Base-by-base conservation (phyloP, 2,888 invertebrate species). In the Napeogenes sylphis region DNA sequence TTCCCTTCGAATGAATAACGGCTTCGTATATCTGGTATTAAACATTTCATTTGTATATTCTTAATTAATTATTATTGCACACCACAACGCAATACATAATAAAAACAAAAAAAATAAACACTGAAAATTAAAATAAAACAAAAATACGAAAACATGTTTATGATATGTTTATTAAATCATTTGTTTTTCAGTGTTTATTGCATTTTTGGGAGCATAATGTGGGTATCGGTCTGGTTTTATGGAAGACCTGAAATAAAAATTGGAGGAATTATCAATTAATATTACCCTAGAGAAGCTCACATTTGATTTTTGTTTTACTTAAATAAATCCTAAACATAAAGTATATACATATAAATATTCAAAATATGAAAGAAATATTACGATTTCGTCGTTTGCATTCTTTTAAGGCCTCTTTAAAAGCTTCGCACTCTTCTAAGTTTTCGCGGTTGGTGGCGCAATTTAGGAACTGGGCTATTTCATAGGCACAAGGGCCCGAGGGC, bases 381-480 rank as follows among this genome's bases (percentile, higher is more conserved):
- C 96, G 93, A 85, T 96, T 92, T 70, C 94, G 91, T 71, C 92
- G 81, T 86, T 97, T 97, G 94, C 99, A 99, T 80, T 98, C 96
- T 77, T 95, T 94, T 65, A 99, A 92, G 42, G 98, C 98, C 80
- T 99, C 98, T 79, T 97, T 99, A 85, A 98, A 99, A 57, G 96
- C 97, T 79, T 97, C 94, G 84, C 99, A 99, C 55, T 98, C 91
- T 4, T 95, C 92, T 66, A 99, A 84, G 82, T 99, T 98, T 0
- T 93, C 91, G 75, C 96, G 95, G 45, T 92, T 94, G 69, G 95
- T 92, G 14, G 98, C 97, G 80, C 99, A 99, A 70, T 98, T 94
- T 65, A 99, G 86, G 90, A 99, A 99, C 85, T 98, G 98, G 73
- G 95, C 94, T 71, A 99, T 94, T 87, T 99, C 98, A 92, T 94